Conservation (phyloP, 2,113 vertebrate genomes). For the Clarias gariepinus region DNA sequence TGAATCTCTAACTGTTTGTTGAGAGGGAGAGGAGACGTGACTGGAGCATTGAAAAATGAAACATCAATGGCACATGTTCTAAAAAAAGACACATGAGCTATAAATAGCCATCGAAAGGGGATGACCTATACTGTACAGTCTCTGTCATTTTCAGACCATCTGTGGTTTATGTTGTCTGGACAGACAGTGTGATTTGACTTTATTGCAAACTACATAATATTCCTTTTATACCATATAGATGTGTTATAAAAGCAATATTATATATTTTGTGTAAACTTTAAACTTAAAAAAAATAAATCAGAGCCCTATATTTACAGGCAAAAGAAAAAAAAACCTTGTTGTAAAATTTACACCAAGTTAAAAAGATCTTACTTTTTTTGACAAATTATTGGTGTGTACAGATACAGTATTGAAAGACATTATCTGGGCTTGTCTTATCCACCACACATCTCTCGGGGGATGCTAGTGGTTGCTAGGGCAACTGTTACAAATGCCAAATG, state of each 20-base stretch:
- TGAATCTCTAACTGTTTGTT: constrained; percentile 63
- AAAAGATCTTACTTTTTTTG: background rate
- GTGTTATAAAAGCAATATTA: too few relatives aligned
- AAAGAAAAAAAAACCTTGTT: background rate
- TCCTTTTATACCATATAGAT: background rate
- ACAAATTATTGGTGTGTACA: constrained; percentile 65
- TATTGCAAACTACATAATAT: background rate
- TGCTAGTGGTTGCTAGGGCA: constrained; percentile 86
- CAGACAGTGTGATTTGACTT: constrained; percentile 50
- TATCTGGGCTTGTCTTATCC: constrained; percentile 79
- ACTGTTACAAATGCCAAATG: constrained; percentile 88
- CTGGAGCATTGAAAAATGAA: constrained; percentile 76
- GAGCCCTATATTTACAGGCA: background rate
- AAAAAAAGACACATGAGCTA: constrained; percentile 85
- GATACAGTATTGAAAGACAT: constrained; percentile 74
- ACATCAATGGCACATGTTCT: constrained; percentile 81
- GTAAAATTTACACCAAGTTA: background rate
- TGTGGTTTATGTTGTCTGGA: constrained; percentile 61
- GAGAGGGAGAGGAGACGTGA: constrained; percentile 57
- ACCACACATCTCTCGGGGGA: constrained; percentile 77
- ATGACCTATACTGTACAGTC: constrained; percentile 64
- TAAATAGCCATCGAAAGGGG: constrained; percentile 81
- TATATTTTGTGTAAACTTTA: background rate
- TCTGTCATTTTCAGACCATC: constrained; percentile 76
- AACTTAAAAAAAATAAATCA: background rate